These are phyloP conservation scores for Smutsia temminckii DNA, from an alignment of 2,797 vertebrate genomes.

Conservation along the genomic window DNA sequence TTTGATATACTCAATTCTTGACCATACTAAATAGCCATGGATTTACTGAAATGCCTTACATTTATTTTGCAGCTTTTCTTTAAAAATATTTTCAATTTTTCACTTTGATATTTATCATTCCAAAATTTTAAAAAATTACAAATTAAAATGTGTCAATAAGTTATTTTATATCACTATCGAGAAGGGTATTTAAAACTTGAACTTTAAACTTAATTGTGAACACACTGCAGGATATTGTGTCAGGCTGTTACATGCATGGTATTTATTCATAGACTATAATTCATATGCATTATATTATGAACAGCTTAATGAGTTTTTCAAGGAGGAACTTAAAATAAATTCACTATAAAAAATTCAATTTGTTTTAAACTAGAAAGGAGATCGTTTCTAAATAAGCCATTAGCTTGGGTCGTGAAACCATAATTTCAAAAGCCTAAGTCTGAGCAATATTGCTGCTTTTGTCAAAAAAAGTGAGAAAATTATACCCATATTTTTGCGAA, in stretches of 20 bases:
- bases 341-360: slow-evolving; percentile 17
- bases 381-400: slow-evolving; percentile 20
- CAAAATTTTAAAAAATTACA: too few relatives aligned
- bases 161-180: background rate
- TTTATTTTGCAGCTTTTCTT: slow-evolving; percentile 12
- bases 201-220: slow-evolving; percentile 8
- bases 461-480: slow-evolving; percentile 31
- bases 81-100: slow-evolving; percentile 3
- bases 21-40: background rate
- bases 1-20: background rate
- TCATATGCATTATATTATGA: slow-evolving; percentile 11
- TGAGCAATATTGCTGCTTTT: background rate
- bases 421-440: slow-evolving; percentile 37
- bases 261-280: slow-evolving; percentile 30
- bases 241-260: background rate
- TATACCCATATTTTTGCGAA: background rate
- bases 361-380: slow-evolving; percentile 21
- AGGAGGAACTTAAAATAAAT: slow-evolving; percentile 43
- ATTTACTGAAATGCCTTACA: background rate
- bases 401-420: slow-evolving; percentile 7
- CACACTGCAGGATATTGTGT: background rate
- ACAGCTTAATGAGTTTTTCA: slow-evolving; percentile 36
- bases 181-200: background rate
- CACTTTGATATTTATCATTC: background rate
- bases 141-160: background rate